Conservation (phyloP, 2,797 vertebrate genomes). For the Hippopotamyrus pictus region DNA sequence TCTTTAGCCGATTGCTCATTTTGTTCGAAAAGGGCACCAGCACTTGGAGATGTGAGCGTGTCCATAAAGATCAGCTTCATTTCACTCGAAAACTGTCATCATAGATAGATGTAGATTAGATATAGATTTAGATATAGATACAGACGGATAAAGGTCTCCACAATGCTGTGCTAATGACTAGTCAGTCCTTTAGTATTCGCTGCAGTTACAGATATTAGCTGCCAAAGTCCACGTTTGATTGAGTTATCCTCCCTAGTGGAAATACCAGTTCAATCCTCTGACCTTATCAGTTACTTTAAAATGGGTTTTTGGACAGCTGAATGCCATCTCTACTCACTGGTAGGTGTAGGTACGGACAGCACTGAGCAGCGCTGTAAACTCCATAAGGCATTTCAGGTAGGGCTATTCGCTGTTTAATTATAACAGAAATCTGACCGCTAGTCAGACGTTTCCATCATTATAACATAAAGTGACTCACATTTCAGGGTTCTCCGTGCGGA, state of each 20-base stretch:
- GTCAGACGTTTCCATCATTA: not conserved
- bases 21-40: not conserved
- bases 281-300: conserved; percentile 10
- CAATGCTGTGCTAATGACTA: not conserved
- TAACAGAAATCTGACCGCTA: not conserved
- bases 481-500: not conserved
- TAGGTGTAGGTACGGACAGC: not conserved
- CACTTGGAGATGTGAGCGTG: not conserved
- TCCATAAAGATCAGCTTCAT: not conserved
- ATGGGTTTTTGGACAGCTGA: conserved; percentile 9
- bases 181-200: not conserved
- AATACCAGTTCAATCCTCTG: conserved; percentile 9
- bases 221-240: not conserved
- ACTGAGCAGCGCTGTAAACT: not conserved
- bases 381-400: not conserved
- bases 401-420: not conserved
- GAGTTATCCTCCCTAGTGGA: not conserved
- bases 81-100: not conserved
- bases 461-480: not conserved
- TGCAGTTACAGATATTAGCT: conserved; percentile 4
- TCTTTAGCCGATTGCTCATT: not conserved
- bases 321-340: not conserved
- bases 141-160: not conserved
- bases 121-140: not conserved
- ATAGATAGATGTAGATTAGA: not conserved